These are phyloP conservation scores for Bombus balteatus DNA, from an alignment of 1,140 invertebrate species.

Conservation along the genomic window DNA sequence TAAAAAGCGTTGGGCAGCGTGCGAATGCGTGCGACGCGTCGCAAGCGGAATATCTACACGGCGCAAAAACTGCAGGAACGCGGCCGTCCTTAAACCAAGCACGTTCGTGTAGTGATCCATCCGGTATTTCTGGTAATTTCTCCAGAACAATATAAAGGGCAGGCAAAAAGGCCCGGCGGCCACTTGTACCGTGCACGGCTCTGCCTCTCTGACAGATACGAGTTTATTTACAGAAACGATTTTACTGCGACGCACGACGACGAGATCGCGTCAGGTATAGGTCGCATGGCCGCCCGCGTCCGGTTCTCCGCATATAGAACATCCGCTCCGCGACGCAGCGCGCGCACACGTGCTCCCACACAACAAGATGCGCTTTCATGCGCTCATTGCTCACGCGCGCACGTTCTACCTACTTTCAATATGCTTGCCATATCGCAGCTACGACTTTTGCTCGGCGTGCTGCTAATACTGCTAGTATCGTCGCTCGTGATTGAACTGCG, in stretches of 20 bases:
- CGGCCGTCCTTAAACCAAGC: not conserved
- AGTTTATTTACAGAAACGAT: conserved; percentile 68
- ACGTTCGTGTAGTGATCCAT: not conserved
- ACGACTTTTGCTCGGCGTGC: not conserved
- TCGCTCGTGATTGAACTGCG: too few species aligned
- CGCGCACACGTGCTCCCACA: not conserved
- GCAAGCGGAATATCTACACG: too few species aligned
- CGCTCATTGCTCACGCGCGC: conserved; percentile 8
- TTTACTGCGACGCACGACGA: conserved; percentile 59
- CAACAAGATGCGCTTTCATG: conserved; percentile 22
- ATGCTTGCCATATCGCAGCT: not conserved
- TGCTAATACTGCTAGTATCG: not conserved
- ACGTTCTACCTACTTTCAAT: conserved; percentile 4
- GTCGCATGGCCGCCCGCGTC: conserved; percentile 54
- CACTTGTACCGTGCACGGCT: not conserved
- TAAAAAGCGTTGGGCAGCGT: conserved; percentile 5
- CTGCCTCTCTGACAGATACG: conserved; percentile 45
- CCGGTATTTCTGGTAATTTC: conserved; percentile 20
- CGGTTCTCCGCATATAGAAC: conserved; percentile 73
- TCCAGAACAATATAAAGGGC: conserved; percentile 37
- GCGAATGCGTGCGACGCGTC: conserved; percentile 5
- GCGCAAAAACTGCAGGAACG: not conserved
- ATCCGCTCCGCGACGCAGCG: conserved; percentile 57
- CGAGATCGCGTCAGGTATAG: conserved; percentile 63
- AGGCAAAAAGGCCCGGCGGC: not conserved